Percentiles rank a stretch among this genome's conserved stretches.
Conservation (phyloP, 2,113 vertebrate species). For the Limnothrissa miodon region DNA sequence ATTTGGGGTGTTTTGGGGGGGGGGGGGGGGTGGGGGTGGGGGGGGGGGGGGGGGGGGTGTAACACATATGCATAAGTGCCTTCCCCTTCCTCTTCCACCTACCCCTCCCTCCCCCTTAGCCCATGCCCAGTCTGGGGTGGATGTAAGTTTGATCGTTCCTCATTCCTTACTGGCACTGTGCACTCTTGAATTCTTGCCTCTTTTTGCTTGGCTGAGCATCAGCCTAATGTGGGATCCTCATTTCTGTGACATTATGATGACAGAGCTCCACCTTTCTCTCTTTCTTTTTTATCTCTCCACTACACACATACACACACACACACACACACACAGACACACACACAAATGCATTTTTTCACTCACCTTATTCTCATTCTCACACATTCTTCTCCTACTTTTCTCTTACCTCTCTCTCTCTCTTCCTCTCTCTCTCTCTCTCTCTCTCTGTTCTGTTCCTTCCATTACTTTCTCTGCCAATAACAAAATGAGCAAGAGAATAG, state of each 20-base stretch:
- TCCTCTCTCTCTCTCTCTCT: background rate
- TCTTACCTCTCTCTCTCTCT: background rate
- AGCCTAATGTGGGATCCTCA: constrained; percentile 24
- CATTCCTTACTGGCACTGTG: background rate
- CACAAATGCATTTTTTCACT: background rate
- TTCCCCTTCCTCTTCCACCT: too few species aligned
- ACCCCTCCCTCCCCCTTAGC: too few species aligned
- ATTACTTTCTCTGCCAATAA: background rate
- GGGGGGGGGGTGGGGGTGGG: too few species aligned
- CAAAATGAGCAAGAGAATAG: background rate
- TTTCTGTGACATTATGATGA: constrained; percentile 31
- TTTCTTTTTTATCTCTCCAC: background rate
- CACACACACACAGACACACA: background rate
- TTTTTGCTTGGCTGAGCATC: background rate
- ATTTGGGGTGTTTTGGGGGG: too few species aligned
- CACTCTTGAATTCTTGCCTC: background rate
- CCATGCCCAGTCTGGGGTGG: background rate
- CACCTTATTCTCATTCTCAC: background rate
- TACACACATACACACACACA: background rate
- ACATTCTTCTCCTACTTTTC: background rate
- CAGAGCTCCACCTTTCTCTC: constrained; percentile 1
- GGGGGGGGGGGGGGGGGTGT: too few species aligned
- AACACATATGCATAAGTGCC: too few species aligned
- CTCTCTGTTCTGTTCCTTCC: background rate
- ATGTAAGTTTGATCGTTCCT: background rate